phyloP scores from a whole-genome alignment of 2,888 invertebrate species.

The Dolichomitus sp. region DNA sequence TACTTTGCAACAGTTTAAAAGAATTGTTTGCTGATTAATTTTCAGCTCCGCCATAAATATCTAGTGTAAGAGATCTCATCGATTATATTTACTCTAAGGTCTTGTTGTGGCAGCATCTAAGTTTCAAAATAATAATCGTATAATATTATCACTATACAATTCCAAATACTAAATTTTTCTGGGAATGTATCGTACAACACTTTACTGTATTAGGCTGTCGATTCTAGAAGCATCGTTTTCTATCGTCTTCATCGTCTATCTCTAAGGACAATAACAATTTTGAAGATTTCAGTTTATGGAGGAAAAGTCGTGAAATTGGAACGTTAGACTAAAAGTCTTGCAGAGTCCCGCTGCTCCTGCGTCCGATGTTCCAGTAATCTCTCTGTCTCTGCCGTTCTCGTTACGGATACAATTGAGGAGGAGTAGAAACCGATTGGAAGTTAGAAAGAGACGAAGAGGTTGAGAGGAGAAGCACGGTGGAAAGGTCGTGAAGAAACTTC shows the following conservation, averaged over 20 bases:
- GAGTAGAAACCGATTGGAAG: constrained; percentile 22
- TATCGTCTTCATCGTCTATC: not conserved
- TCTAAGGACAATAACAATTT: constrained; percentile 20
- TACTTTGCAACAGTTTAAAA: too few relatives aligned
- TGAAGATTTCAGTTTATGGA: constrained; percentile 9
- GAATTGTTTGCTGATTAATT: too few relatives aligned
- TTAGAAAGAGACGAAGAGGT: constrained; percentile 17
- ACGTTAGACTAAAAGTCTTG: constrained; percentile 41
- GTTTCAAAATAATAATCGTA: too few relatives aligned
- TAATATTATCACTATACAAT: too few relatives aligned
- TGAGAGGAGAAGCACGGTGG: constrained; percentile 10
- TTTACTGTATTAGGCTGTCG: too few relatives aligned
- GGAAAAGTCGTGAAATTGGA: constrained; percentile 19
- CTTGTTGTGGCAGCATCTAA: too few relatives aligned
- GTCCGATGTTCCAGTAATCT: constrained; percentile 46
- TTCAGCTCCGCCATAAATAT: too few relatives aligned
- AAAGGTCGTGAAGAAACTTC: constrained; percentile 54
- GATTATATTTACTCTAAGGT: too few relatives aligned
- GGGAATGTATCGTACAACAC: not conserved
- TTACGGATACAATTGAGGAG: constrained; percentile 33
- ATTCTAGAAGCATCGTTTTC: too few relatives aligned
- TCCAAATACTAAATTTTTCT: not conserved
- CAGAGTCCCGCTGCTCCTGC: not conserved
- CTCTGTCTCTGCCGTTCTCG: constrained; percentile 23
- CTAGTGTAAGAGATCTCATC: too few relatives aligned